Evolutionary conservation across 2,113 vertebrate species (phyloP), one percentile per base, ranked within the genome.

Genomic region (Daboia siamensis): DNA sequence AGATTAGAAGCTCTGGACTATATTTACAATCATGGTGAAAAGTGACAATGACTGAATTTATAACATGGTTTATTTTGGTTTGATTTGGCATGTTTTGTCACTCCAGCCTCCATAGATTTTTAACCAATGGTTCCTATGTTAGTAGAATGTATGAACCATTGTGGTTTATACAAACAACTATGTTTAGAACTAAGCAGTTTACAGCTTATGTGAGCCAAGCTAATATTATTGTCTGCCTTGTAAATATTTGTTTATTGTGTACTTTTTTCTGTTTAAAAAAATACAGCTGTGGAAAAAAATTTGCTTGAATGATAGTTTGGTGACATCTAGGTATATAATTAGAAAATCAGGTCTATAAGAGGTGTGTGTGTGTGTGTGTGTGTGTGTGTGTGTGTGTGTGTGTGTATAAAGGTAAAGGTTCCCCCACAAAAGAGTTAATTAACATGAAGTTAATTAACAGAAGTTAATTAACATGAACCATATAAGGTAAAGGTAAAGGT

Each of bases 191-290:
- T 80, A 44, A 80, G 21, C 20, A 44, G 33, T 44, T 80, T 80
- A 80, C 7, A 80, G 7, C 7, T 10, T 44, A 17, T 44, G 33
- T 80, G 33, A 80, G 17, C 74, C 74, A 80, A 80, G 74, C 7
- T 80, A 80, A 39, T 20, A 39, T 54, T 93, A 89, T n/a, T 91
- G 94, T 20, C 44, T 86, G 55, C 26, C 91, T 39, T 39, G 33
- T 44, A n/a, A 11, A 7, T 80, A 55, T 84, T 84, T 59, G 15
- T 9, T 48, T 59, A 91, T n/a, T n/a, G 57, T 55, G 44, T 23
- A 0, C 17, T 57, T 33, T 39, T 44, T 17, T 29, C 56, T 55
- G 26, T 24, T 8, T 54, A 91, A 90, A 39, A 55, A 74, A 90
- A 85, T 39, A 24, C 51, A 90, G 13, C 33, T 84, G 24, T 29